phyloP scores from a whole-genome alignment of 2,113 vertebrate species.

The Oxyruncus cristatus region DNA sequence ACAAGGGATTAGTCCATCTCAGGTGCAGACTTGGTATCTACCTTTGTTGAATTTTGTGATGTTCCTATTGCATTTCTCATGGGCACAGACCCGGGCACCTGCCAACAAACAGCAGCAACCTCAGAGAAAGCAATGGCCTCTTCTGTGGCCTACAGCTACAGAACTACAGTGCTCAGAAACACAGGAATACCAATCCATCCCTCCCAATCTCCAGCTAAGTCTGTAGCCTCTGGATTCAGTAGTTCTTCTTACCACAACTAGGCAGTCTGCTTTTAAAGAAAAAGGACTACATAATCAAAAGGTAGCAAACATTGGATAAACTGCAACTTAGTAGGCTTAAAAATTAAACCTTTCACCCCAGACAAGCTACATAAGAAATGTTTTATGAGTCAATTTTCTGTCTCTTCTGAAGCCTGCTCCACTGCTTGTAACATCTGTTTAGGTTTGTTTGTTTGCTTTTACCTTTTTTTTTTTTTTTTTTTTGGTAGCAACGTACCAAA shows the following conservation, averaged over 20 bases:
- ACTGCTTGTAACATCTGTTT: neutral
- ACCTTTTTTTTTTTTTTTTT: neutral
- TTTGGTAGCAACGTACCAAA: neutral
- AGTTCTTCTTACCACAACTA: neutral
- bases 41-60: neutral
- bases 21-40: neutral
- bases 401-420: neutral
- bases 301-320: neutral
- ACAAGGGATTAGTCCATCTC: neutral
- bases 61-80: neutral
- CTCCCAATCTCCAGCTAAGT: fast-evolving
- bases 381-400: neutral
- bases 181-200: neutral
- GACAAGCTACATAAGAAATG: neutral
- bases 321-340: neutral
- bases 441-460: neutral
- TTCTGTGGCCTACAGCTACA: neutral
- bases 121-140: neutral
- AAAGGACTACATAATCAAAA: neutral
- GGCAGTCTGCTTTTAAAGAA: neutral
- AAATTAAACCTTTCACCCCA: neutral
- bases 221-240: neutral
- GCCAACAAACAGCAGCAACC: neutral
- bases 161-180: neutral
- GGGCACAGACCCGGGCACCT: neutral